Evolutionary conservation across 2,888 invertebrate species (phyloP).

Genomic region (Drosophila rubida): DNA sequence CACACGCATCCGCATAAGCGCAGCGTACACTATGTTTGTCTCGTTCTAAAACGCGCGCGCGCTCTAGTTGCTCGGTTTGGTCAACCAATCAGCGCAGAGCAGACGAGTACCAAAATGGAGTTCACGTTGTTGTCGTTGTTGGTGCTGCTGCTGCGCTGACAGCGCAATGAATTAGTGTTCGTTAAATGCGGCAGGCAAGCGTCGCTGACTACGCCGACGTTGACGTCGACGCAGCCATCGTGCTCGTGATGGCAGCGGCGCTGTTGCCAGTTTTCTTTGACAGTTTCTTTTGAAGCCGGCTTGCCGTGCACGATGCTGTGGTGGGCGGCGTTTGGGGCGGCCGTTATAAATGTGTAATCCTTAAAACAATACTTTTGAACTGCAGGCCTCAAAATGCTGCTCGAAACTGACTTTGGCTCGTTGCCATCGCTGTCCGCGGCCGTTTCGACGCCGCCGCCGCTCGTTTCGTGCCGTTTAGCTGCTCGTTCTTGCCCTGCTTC

Average conservation of each 20-base stretch:
- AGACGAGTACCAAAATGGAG: constrained; percentile 64
- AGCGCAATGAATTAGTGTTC: constrained; percentile 81
- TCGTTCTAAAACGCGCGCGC: constrained; percentile 50
- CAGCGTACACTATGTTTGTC: constrained; percentile 37
- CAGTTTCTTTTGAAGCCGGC: constrained; percentile 41
- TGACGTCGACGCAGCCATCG: constrained; percentile 5
- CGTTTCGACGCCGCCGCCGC: constrained; percentile 12
- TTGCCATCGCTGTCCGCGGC: constrained; percentile 27
- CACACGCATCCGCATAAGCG: not conserved
- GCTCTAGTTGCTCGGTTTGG: not conserved
- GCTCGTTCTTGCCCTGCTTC: constrained; percentile 24
- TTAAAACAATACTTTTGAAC: constrained; percentile 76
- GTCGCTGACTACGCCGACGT: constrained; percentile 12
- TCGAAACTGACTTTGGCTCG: constrained; percentile 46
- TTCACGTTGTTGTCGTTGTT: constrained; percentile 33
- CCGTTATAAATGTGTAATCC: constrained; percentile 49
- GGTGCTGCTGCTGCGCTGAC: constrained; percentile 47
- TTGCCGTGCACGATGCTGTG: not conserved
- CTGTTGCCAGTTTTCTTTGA: constrained; percentile 66
- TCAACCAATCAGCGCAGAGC: constrained; percentile 53
- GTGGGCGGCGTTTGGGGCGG: constrained; percentile 18
- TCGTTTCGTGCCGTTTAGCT: constrained; percentile 55
- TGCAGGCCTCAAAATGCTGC: constrained; percentile 57
- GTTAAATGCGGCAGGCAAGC: constrained; percentile 74
- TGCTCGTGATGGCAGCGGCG: constrained; percentile 26